phyloP scores from a whole-genome alignment of 2,113 vertebrate species.

The Ciconia maguari region DNA sequence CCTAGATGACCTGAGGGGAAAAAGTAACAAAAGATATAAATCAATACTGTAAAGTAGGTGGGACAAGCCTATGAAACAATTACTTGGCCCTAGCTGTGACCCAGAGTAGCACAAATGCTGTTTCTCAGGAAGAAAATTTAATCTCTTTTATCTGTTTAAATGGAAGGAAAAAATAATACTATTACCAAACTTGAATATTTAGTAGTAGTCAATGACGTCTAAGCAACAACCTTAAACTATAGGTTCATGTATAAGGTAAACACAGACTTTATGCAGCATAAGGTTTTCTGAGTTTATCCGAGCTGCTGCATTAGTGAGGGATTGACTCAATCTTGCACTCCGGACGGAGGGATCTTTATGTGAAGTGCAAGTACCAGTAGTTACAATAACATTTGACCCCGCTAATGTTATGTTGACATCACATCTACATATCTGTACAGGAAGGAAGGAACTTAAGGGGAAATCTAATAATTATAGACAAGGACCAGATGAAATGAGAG shows the following conservation, averaged over 20 bases:
- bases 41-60: neutral
- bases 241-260: neutral
- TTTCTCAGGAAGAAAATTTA: neutral
- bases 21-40: neutral
- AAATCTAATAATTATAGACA: neutral
- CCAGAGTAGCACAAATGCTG: neutral
- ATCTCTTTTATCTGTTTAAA: neutral
- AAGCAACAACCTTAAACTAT: neutral
- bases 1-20: neutral
- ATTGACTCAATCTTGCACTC: neutral
- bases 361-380: neutral
- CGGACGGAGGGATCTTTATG: neutral
- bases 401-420: neutral
- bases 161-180: neutral
- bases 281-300: neutral
- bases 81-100: neutral
- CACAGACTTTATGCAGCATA: neutral
- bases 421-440: neutral
- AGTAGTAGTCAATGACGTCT: neutral
- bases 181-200: neutral
- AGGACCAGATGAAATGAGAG: neutral
- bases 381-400: neutral
- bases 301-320: neutral
- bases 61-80: neutral
- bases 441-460: neutral